Evolutionary conservation across 1,140 invertebrate species (phyloP).

Genomic region (Meloidogyne chitwoodi): DNA sequence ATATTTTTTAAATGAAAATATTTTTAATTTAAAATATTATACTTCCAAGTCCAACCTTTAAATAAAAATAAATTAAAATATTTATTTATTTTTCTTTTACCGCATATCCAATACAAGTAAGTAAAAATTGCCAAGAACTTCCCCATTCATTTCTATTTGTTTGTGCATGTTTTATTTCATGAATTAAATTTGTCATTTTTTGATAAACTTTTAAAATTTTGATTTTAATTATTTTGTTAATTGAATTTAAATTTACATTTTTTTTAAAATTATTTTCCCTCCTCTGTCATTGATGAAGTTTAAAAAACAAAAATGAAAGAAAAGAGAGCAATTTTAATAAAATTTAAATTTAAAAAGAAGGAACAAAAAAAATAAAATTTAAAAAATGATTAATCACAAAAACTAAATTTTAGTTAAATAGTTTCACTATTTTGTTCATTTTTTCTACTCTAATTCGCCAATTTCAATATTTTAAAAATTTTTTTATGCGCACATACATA

Average conservation of each 20-base stretch:
- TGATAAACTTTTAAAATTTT: too few relatives aligned
- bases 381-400: too few relatives aligned
- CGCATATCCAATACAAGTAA: constrained; percentile 30
- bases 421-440: not conserved
- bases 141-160: constrained; percentile 33
- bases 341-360: too few relatives aligned
- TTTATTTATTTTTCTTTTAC: not conserved
- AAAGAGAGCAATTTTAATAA: too few relatives aligned
- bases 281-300: too few relatives aligned
- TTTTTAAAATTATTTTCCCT: too few relatives aligned
- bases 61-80: not conserved
- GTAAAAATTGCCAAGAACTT: constrained; percentile 27
- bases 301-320: too few relatives aligned
- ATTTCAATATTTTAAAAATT: not conserved
- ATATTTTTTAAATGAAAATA: not conserved
- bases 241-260: too few relatives aligned
- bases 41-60: not conserved
- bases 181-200: not conserved
- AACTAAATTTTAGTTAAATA: not conserved
- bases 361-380: too few relatives aligned
- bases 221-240: too few relatives aligned
- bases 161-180: not conserved
- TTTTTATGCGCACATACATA: not conserved
- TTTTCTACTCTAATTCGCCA: not conserved
- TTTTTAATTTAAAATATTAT: not conserved